Percentiles rank a stretch among this genome's conserved stretches.
These are phyloP conservation scores for Psittacula echo DNA, from an alignment of 2,797 vertebrate species.

Conservation along the genomic window DNA sequence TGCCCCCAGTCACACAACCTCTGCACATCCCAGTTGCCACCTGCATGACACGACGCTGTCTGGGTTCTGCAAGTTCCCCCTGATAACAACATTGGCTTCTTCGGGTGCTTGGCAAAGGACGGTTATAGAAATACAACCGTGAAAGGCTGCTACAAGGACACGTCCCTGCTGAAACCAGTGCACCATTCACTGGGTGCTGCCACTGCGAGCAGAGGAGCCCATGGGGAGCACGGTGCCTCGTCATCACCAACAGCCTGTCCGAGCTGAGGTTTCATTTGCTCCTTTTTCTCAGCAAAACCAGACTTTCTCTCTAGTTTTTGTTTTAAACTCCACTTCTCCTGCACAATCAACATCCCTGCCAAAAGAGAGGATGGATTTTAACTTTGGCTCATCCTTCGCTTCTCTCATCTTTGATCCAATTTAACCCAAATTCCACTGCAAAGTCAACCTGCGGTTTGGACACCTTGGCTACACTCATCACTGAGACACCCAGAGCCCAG, in stretches of 20 bases:
- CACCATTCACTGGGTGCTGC: background rate
- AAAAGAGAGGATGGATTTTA: background rate
- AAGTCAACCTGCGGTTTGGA: background rate
- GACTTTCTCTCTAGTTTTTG: background rate
- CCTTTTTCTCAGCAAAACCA: background rate
- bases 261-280: background rate
- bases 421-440: background rate
- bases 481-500: background rate
- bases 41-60: rapidly evolving
- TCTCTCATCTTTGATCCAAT: background rate
- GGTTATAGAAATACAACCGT: background rate
- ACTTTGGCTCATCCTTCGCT: background rate
- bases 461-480: background rate
- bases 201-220: background rate
- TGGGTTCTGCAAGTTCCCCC: background rate
- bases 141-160: background rate
- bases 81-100: background rate
- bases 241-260: background rate
- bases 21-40: background rate
- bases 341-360: background rate
- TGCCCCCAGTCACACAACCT: background rate
- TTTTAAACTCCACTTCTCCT: background rate
- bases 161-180: background rate
- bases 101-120: background rate
- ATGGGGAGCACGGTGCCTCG: background rate